Conservation (phyloP, 2,113 vertebrate genomes). For the Perognathus longimembris region DNA sequence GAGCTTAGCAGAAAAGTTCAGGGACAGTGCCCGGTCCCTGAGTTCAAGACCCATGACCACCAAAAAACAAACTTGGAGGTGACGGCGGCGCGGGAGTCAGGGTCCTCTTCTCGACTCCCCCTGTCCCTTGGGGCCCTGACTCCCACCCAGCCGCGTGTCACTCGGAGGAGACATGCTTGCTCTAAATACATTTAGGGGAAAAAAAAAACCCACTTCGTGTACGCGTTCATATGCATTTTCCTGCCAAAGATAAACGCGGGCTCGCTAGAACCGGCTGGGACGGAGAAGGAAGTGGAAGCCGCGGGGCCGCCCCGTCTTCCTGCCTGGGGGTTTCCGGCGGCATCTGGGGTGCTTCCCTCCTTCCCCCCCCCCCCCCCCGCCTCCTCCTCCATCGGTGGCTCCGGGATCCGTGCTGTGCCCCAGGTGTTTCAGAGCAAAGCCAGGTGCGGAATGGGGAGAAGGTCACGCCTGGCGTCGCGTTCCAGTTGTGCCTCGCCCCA, state of each 20-base stretch:
- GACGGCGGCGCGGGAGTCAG: no score
- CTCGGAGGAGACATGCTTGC: neutral
- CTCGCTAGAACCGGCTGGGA: neutral
- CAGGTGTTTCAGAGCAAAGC: neutral
- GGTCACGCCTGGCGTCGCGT: neutral
- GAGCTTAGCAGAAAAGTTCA: no score
- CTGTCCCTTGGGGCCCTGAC: rapidly evolving
- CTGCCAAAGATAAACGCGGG: neutral
- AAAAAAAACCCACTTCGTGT: neutral
- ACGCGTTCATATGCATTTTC: neutral
- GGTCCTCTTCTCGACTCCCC: neutral
- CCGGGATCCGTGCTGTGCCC: neutral
- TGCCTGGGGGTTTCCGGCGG: no score
- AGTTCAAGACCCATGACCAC: no score
- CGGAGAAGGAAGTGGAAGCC: neutral
- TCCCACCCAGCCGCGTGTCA: neutral
- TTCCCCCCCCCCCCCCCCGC: no score
- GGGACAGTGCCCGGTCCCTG: no score
- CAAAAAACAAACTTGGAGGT: no score
- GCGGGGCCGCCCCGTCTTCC: neutral
- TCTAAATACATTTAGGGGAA: neutral
- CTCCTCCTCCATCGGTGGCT: rapidly evolving
- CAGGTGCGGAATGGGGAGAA: neutral
- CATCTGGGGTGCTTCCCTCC: neutral
- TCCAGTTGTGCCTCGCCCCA: neutral